Evolutionary conservation across 2,888 invertebrate genomes (phyloP).

Genomic region (Octonoba sinensis): DNA sequence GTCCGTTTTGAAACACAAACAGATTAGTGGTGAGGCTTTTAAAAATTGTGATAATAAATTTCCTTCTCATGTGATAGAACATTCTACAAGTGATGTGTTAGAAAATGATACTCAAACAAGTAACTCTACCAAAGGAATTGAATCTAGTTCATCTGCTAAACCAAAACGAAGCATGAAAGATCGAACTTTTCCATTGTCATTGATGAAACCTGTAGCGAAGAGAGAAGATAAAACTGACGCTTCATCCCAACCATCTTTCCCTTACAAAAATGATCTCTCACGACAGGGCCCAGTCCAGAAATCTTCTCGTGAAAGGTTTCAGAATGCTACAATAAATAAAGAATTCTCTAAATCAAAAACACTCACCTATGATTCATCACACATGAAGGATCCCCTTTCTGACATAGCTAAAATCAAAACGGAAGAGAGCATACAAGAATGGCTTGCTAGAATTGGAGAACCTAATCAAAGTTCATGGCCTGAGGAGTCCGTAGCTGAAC

Average conservation of each 20-base stretch:
- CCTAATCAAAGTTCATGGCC: conserved; percentile 1
- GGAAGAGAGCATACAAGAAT: conserved; percentile 59
- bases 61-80: conserved; percentile 42
- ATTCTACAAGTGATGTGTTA: conserved; percentile 33
- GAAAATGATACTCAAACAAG: neutral
- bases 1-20: conserved; percentile 42
- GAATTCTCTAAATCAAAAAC: conserved; percentile 7
- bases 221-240: conserved; percentile 16
- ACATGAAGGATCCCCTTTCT: conserved; percentile 24
- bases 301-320: conserved; percentile 19
- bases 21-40: conserved; percentile 21
- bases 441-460: conserved; percentile 52
- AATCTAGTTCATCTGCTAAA: neutral
- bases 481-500: conserved; percentile 11
- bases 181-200: conserved; percentile 38
- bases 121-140: neutral
- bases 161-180: conserved; percentile 29
- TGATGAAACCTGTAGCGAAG: conserved; percentile 48
- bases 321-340: neutral
- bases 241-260: neutral
- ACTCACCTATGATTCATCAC: conserved; percentile 10
- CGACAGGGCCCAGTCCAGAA: conserved; percentile 26
- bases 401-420: conserved; percentile 48
- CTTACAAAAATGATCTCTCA: conserved; percentile 22
- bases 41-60: conserved; percentile 52